Percentiles rank a stretch among this genome's conserved stretches.
phyloP scores from a whole-genome alignment of 2,888 invertebrate genomes.

The Pycnomerus fuliginosus region DNA sequence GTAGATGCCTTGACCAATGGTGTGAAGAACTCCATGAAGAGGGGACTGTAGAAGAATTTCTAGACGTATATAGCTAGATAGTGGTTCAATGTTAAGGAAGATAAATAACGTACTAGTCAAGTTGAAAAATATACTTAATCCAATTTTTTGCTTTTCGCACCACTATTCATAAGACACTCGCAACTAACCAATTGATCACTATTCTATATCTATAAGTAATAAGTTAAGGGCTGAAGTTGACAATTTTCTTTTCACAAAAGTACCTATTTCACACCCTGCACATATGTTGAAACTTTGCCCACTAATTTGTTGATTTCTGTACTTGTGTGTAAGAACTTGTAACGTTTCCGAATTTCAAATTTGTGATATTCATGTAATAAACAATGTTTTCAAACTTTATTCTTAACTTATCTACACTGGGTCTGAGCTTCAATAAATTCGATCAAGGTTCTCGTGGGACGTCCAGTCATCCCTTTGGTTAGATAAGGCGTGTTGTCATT shows the following conservation, averaged over 20 bases:
- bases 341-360: constrained; percentile 55
- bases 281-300: too few relatives aligned
- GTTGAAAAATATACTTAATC: too few relatives aligned
- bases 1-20: constrained; percentile 15
- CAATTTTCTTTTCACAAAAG: too few relatives aligned
- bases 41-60: constrained; percentile 14
- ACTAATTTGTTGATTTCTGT: too few relatives aligned
- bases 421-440: constrained; percentile 56
- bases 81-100: too few relatives aligned
- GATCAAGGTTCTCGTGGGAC: constrained; percentile 65
- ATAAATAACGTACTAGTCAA: too few relatives aligned
- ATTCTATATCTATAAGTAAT: background rate
- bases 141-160: too few relatives aligned
- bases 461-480: constrained; percentile 63
- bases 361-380: constrained; percentile 53
- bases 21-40: constrained; percentile 21
- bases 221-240: too few relatives aligned
- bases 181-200: too few relatives aligned
- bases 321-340: constrained; percentile 35
- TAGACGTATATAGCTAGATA: background rate
- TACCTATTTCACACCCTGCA: background rate
- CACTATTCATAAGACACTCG: too few relatives aligned
- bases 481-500: constrained; percentile 57
- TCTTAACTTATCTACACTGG: too few relatives aligned
- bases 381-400: too few relatives aligned